Percentiles rank a stretch among this genome's conserved stretches.
Conservation (phyloP, 2,888 invertebrate genomes). For the Agrochola circellaris region DNA sequence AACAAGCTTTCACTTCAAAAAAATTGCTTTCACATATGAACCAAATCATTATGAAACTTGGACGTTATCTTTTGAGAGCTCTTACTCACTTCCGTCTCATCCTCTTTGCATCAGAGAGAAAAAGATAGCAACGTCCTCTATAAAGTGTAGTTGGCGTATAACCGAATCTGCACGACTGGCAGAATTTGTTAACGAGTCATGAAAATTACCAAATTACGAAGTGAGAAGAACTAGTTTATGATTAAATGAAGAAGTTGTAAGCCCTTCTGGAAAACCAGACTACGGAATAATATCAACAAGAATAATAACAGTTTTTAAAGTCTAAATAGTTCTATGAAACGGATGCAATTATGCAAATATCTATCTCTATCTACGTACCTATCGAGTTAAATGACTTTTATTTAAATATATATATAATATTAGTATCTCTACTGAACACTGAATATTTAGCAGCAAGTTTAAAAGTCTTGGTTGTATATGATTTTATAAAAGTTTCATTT, state of each 20-base stretch:
- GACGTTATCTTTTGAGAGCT: background rate
- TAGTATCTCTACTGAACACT: conserved; percentile 10
- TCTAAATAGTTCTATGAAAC: background rate
- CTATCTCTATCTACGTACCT: conserved; percentile 4
- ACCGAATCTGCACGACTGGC: background rate
- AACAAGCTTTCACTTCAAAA: too few relatives aligned
- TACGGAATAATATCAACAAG: conserved; percentile 4
- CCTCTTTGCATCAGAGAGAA: background rate
- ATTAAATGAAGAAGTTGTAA: background rate
- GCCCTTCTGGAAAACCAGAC: background rate
- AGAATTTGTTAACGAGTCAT: background rate
- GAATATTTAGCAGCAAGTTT: background rate
- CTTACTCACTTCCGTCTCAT: background rate
- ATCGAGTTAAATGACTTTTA: background rate
- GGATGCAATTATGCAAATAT: conserved; percentile 4
- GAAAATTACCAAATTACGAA: background rate
- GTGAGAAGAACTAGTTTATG: background rate
- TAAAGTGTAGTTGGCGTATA: background rate
- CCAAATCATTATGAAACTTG: background rate
- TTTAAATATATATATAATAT: conserved; percentile 18
- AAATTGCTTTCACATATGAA: too few relatives aligned
- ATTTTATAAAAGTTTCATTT: conserved; percentile 23
- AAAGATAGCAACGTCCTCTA: background rate
- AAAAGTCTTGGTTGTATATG: conserved; percentile 21
- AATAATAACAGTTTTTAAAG: background rate